phyloP scores from a whole-genome alignment of 2,888 invertebrate species.

The Drosophila robusta region DNA sequence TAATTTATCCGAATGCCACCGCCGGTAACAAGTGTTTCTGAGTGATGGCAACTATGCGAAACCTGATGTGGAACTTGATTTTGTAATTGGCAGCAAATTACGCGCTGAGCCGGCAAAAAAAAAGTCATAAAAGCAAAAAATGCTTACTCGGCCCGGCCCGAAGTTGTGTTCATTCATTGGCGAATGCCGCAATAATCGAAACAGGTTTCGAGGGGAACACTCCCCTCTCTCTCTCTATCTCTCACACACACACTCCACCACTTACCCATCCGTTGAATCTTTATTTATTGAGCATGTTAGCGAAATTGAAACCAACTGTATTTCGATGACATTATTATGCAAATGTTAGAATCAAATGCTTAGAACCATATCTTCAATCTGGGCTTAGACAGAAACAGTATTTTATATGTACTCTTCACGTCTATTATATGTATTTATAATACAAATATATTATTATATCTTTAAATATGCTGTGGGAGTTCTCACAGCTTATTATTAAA shows the following conservation, averaged over 20 bases:
- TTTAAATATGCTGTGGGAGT: too few species aligned
- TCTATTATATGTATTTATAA: too few species aligned
- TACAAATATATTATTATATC: too few species aligned
- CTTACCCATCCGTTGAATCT: neutral
- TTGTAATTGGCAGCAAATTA: slow-evolving; percentile 67
- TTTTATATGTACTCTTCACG: too few species aligned
- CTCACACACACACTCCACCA: neutral
- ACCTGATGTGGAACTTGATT: slow-evolving; percentile 59
- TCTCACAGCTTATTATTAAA: too few species aligned
- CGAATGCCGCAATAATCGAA: slow-evolving; percentile 20
- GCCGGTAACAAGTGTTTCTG: slow-evolving; percentile 50
- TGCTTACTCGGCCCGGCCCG: slow-evolving; percentile 14
- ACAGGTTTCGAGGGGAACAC: slow-evolving; percentile 21
- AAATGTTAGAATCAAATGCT: slow-evolving; percentile 26
- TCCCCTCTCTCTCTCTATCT: neutral
- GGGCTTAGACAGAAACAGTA: neutral
- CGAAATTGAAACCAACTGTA: slow-evolving; percentile 31
- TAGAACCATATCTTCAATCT: slow-evolving; percentile 9
- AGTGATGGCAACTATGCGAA: slow-evolving; percentile 51
- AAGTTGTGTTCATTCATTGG: slow-evolving; percentile 43
- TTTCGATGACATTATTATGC: slow-evolving; percentile 41
- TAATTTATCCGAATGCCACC: slow-evolving; percentile 59
- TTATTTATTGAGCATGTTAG: slow-evolving; percentile 49
- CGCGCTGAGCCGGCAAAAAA: slow-evolving; percentile 37
- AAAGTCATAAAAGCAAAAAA: neutral